Evolutionary conservation across 2,113 vertebrate species (phyloP), one percentile per base, ranked within the genome.

Genomic region (Pongo abelii): DNA sequence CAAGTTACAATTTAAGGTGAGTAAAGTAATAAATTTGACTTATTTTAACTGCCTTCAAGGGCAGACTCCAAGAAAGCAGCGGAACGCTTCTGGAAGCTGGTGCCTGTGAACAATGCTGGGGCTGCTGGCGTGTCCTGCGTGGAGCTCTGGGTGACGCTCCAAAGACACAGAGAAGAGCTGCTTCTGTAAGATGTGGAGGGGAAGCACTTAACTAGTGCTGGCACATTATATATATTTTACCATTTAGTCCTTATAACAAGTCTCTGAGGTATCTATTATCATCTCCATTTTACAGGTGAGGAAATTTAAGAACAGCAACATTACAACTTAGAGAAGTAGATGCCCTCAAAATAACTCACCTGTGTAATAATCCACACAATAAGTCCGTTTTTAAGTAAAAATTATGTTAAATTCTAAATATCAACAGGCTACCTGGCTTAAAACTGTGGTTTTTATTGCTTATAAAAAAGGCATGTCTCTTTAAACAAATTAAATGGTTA

Each of bases 61-160:
- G 23, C 50, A 70, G 50, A 70, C 2, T 5, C 7, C 3, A 48
- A n/a, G 52, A 61, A 40, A 50, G 46, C 67, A 74, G 64, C 72
- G 16, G 22, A 40, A 14, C 0, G 22, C 17, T 5, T 74, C 16
- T 14, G 2, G 8, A 11, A 46, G 55, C 46, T 18, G 2, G 2
- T 70, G 35, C 17, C 32, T 61, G 14, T 1, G 30, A 1, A 6
- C 14, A 18, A 11, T 10, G 3, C 12, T 3, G 8, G 40, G 67
- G 40, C 38, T 1, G 0, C 55, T 2, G 12, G 40, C 5, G 2
- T 0, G 3, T 48, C 88, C 74, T 50, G 23, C 9, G 6, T 3
- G 38, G 83, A 23, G 20, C 22, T 9, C 35, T 1, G 32, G 18
- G 8, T 38, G 48, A 50, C 1, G 2, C 10, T 6, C 3, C 52